Conservation (phyloP, 1,140 invertebrate species). For the Pentalonia nigronervosa region DNA sequence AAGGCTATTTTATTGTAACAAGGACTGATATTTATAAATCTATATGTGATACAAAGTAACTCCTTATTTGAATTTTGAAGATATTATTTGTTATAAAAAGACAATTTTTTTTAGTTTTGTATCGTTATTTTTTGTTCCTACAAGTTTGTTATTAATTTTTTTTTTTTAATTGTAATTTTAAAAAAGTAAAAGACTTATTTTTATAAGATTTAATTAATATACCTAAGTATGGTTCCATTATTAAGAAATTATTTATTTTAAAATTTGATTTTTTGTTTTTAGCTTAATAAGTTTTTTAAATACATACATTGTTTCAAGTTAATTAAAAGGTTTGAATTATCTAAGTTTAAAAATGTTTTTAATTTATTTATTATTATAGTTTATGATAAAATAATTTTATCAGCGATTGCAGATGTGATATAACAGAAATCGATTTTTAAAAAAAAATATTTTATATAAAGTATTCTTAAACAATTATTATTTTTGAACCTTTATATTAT, state of each 20-base stretch:
- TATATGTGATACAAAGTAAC: conserved; percentile 26
- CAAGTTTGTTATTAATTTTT: background rate
- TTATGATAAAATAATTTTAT: background rate
- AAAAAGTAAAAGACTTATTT: background rate
- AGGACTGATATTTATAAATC: conserved; percentile 7
- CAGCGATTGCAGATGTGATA: background rate
- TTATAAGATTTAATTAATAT: background rate
- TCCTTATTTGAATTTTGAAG: background rate
- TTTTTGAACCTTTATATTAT: too few species aligned
- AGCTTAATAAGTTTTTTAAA: background rate
- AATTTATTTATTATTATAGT: background rate
- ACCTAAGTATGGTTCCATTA: conserved; percentile 9
- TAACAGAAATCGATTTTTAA: background rate
- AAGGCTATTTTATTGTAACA: conserved; percentile 5
- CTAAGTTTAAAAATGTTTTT: background rate
- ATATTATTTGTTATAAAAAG: conserved; percentile 10
- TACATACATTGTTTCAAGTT: background rate
- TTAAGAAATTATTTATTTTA: conserved; percentile 6
- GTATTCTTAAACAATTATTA: background rate
- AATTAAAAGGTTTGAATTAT: conserved; percentile 1
- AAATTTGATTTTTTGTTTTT: conserved; percentile 8
- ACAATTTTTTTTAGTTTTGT: conserved; percentile 24
- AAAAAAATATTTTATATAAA: background rate
- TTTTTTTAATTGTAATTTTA: background rate
- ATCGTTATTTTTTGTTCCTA: background rate